Evolutionary conservation across 2,888 invertebrate species (phyloP).

Genomic region (Limnephilus auricula): DNA sequence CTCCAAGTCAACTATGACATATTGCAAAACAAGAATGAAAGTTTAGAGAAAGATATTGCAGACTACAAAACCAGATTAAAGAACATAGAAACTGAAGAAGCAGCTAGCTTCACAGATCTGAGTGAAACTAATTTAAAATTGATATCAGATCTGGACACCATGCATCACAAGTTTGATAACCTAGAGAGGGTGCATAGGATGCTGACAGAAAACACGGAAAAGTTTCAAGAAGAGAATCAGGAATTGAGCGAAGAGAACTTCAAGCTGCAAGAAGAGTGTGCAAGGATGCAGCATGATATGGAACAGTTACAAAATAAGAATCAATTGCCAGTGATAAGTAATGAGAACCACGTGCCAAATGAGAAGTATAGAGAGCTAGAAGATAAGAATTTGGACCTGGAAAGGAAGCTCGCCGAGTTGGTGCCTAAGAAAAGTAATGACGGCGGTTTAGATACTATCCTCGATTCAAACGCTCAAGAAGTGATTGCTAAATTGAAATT

Average conservation of each 20-base stretch:
- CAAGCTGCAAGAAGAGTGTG: constrained; percentile 75
- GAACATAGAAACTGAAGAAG: constrained; percentile 51
- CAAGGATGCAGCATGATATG: constrained; percentile 75
- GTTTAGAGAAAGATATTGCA: constrained; percentile 54
- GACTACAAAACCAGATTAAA: constrained; percentile 53
- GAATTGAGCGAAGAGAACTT: constrained; percentile 77
- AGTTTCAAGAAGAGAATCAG: constrained; percentile 77
- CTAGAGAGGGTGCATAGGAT: constrained; percentile 74
- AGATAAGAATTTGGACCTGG: constrained; percentile 61
- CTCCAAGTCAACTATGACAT: constrained; percentile 76
- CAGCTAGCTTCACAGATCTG: constrained; percentile 70
- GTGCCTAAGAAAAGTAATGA: constrained; percentile 42
- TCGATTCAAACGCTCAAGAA: constrained; percentile 61
- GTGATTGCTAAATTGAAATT: constrained; percentile 76
- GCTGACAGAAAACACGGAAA: constrained; percentile 75
- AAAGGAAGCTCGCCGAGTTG: constrained; percentile 56
- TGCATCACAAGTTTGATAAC: constrained; percentile 75
- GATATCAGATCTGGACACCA: constrained; percentile 72
- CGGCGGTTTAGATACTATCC: constrained; percentile 19
- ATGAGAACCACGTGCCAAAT: constrained; percentile 53
- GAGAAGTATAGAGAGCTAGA: constrained; percentile 62
- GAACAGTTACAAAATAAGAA: constrained; percentile 71
- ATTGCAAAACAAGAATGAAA: constrained; percentile 74
- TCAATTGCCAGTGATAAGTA: constrained; percentile 66
- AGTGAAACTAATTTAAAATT: constrained; percentile 75